These are phyloP conservation scores for Artibeus jamaicensis DNA, from an alignment of 2,797 vertebrate species.

Conservation along the genomic window DNA sequence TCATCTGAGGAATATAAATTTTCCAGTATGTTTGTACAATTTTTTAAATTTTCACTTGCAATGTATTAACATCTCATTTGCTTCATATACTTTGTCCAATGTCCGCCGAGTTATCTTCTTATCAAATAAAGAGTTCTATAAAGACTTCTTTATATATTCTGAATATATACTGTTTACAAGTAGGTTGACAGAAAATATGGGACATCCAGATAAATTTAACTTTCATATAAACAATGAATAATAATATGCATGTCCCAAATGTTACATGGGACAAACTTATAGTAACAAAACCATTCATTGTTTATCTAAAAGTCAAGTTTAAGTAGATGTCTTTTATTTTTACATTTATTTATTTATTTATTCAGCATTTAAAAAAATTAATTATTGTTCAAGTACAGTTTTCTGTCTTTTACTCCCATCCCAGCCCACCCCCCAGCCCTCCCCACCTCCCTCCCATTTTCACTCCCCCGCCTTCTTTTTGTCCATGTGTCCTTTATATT, in stretches of 20 bases:
- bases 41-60: neutral
- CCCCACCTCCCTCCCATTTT: no score
- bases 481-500: no score
- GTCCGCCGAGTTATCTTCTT: neutral
- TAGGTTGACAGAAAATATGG: neutral
- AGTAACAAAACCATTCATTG: neutral
- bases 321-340: neutral
- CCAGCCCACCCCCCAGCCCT: no score
- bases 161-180: neutral
- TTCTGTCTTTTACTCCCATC: no score
- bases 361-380: no score
- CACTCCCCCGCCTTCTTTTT: no score
- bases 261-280: neutral
- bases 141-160: neutral
- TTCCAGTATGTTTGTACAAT: neutral
- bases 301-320: neutral
- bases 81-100: neutral
- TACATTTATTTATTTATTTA: no score
- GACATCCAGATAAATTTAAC: neutral
- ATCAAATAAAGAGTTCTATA: neutral
- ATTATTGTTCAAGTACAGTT: no score
- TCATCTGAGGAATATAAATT: neutral
- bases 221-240: neutral
- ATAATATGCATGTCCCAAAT: neutral
- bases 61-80: neutral